phyloP scores from a whole-genome alignment of 2,113 vertebrate genomes.

The Pyrgilauda ruficollis region DNA sequence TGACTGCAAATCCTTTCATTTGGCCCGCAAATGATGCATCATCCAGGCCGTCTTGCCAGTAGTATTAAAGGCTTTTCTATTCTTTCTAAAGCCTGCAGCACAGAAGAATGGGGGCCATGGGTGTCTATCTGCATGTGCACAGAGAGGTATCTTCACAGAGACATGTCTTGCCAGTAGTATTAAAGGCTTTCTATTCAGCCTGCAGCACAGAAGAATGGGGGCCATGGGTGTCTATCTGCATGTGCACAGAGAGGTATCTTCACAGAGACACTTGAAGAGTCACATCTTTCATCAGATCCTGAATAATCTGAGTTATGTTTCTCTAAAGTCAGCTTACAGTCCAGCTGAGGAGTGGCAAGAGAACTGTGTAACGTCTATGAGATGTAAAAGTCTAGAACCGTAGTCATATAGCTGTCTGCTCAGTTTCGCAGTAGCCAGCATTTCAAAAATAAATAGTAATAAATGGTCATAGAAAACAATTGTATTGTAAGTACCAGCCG shows the following conservation, averaged over 20 bases:
- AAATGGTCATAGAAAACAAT: not conserved
- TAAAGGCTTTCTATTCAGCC: slow-evolving; percentile 43
- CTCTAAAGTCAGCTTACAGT: not conserved
- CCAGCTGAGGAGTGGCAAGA: not conserved
- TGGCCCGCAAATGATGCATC: slow-evolving; percentile 19
- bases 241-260: not conserved
- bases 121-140: fast-evolving
- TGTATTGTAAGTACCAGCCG: not conserved
- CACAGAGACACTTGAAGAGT: not conserved
- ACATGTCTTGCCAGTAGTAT: slow-evolving; percentile 29
- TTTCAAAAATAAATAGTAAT: not conserved
- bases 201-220: fast-evolving
- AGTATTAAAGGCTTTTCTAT: slow-evolving; percentile 51
- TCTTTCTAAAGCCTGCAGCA: not conserved
- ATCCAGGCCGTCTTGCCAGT: slow-evolving; percentile 31
- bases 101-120: fast-evolving
- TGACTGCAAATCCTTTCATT: slow-evolving; percentile 68
- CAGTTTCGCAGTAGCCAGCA: not conserved
- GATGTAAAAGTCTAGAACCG: not conserved
- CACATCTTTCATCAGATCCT: not conserved
- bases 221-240: fast-evolving
- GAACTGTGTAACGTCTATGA: not conserved
- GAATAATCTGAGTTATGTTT: not conserved
- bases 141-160: not conserved
- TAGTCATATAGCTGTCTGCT: not conserved